phyloP scores from a whole-genome alignment of 2,888 invertebrate genomes.

The Nebria salina region DNA sequence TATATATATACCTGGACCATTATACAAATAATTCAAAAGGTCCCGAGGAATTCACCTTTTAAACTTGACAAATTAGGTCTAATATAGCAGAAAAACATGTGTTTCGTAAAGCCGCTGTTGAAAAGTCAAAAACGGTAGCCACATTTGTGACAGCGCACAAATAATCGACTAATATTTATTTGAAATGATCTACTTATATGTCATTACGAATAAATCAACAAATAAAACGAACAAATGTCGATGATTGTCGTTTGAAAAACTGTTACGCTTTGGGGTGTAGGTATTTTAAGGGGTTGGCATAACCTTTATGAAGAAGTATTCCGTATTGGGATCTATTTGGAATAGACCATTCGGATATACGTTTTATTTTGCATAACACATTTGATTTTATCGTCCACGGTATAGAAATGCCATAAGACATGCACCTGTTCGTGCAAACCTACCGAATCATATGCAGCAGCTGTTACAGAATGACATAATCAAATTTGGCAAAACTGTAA shows the following conservation, averaged over 20 bases:
- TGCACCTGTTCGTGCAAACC: background rate
- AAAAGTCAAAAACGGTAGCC: background rate
- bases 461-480: background rate
- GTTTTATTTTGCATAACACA: background rate
- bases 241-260: too few relatives aligned
- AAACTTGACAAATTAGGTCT: background rate
- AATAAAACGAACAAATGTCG: too few relatives aligned
- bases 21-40: background rate
- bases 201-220: too few relatives aligned
- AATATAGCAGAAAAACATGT: background rate
- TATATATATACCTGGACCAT: background rate
- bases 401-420: background rate
- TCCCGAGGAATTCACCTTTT: background rate
- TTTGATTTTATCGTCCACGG: background rate
- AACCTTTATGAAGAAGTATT: background rate
- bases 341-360: slow-evolving; percentile 1
- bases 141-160: background rate
- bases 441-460: background rate
- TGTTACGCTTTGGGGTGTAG: too few relatives aligned
- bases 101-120: background rate
- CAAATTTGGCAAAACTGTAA: background rate
- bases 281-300: too few relatives aligned
- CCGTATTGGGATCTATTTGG: background rate
- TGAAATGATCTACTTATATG: too few relatives aligned
- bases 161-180: background rate